These are phyloP conservation scores for Cheilosia vulpina DNA, from an alignment of 2,888 invertebrate species.

Conservation along the genomic window DNA sequence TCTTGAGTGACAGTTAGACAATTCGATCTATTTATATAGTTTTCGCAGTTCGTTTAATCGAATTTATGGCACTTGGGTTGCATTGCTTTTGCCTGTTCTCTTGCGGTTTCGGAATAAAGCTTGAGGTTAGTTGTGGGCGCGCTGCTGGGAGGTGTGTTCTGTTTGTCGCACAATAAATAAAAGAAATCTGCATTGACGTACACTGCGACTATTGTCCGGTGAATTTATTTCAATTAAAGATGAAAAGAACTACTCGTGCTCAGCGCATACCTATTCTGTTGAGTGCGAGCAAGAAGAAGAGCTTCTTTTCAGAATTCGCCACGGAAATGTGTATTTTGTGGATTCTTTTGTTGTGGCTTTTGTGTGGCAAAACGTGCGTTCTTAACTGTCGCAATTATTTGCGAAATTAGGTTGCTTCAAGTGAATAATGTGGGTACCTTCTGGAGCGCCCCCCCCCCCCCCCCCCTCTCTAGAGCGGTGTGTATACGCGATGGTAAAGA, in stretches of 20 bases:
- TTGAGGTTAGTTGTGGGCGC: background rate
- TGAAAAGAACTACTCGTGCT: conserved; percentile 6
- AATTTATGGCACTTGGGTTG: background rate
- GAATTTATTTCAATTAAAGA: conserved; percentile 58
- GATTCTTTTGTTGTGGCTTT: conserved; percentile 36
- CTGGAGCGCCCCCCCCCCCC: background rate
- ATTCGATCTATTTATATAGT: conserved; percentile 58
- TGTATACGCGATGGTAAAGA: no score
- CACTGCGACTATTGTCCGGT: conserved; percentile 47
- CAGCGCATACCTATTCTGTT: conserved; percentile 1
- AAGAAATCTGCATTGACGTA: conserved; percentile 60
- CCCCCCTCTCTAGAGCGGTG: background rate
- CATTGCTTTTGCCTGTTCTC: background rate
- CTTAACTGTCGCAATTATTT: conserved; percentile 57
- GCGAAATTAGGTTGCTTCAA: conserved; percentile 55
- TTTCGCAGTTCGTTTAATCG: conserved; percentile 49
- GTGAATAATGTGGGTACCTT: conserved; percentile 52
- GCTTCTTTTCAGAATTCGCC: conserved; percentile 19
- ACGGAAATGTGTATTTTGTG: conserved; percentile 8
- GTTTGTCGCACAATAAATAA: conserved; percentile 12
- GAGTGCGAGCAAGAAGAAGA: conserved; percentile 7
- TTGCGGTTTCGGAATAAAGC: background rate
- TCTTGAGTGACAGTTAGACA: conserved; percentile 28
- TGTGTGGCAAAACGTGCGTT: conserved; percentile 50
- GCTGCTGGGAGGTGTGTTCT: conserved; percentile 8